These are phyloP conservation scores for Brachynemurus nebulosus DNA, from an alignment of 2,888 invertebrate genomes.

Conservation along the genomic window DNA sequence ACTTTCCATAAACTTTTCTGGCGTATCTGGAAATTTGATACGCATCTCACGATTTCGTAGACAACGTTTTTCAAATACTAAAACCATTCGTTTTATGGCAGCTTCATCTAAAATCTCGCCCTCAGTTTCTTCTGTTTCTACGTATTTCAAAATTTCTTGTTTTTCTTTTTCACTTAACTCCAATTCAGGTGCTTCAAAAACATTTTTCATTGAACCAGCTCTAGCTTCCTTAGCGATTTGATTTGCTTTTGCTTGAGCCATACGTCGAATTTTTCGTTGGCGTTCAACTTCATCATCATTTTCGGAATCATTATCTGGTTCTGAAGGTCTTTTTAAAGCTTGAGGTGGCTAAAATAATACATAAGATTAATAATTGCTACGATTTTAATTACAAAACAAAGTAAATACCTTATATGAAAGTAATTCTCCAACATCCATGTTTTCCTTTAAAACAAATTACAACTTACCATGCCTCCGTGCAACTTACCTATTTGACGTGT, in stretches of 20 bases:
- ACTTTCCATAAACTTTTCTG: conserved; percentile 97
- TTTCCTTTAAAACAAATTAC: too few species aligned
- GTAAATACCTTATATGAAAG: conserved; percentile 39
- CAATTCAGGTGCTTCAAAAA: conserved; percentile 43
- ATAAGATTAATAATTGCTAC: conserved; percentile 4
- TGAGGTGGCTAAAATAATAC: conserved; percentile 54
- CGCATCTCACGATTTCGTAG: conserved; percentile 94
- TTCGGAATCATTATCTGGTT: conserved; percentile 47
- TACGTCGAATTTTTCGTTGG: conserved; percentile 45
- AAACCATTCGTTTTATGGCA: conserved; percentile 72
- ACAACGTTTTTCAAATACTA: conserved; percentile 89
- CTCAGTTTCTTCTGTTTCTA: conserved; percentile 70
- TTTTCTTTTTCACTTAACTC: conserved; percentile 57
- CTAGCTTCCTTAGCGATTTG: conserved; percentile 34
- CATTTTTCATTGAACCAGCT: conserved; percentile 31
- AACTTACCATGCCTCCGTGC: too few species aligned
- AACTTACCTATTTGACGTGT: too few species aligned
- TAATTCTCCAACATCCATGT: conserved; percentile 43
- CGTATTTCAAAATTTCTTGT: conserved; percentile 67
- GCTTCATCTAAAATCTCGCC: conserved; percentile 81
- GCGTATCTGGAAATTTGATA: conserved; percentile 93
- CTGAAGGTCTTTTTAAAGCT: conserved; percentile 57
- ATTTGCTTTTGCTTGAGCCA: conserved; percentile 39
- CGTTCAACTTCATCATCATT: conserved; percentile 50
- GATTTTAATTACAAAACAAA: conserved; percentile 3